phyloP scores from a whole-genome alignment of 2,888 invertebrate species.

The Eristalis tenax region DNA sequence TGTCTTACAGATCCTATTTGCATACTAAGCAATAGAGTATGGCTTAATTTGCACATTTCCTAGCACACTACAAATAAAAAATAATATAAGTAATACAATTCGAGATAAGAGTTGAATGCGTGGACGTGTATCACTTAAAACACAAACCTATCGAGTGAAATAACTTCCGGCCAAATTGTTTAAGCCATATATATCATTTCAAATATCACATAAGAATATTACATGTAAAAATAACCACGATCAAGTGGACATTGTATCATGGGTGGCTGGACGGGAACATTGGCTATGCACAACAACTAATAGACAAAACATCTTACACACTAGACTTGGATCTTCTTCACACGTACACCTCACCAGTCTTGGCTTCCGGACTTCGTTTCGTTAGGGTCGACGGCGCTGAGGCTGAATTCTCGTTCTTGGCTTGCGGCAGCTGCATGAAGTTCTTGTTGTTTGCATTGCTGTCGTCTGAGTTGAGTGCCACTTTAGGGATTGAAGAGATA shows the following conservation, averaged over 20 bases:
- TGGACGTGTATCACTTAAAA: slow-evolving; percentile 25
- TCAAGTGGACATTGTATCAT: slow-evolving; percentile 3
- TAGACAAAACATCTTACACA: slow-evolving; percentile 2
- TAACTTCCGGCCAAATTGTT: slow-evolving; percentile 39
- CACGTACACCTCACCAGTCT: slow-evolving; percentile 81
- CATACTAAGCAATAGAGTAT: slow-evolving; percentile 38
- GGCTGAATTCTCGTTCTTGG: slow-evolving; percentile 63
- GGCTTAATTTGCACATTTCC: slow-evolving; percentile 41
- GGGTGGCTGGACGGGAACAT: not conserved
- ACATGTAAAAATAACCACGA: slow-evolving; percentile 41
- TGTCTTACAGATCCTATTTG: slow-evolving; percentile 37
- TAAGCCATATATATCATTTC: slow-evolving; percentile 35
- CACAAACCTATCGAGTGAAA: slow-evolving; percentile 13
- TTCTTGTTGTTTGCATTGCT: slow-evolving; percentile 8
- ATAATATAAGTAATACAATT: slow-evolving; percentile 21
- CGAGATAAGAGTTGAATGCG: slow-evolving; percentile 41
- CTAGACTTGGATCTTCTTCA: slow-evolving; percentile 61
- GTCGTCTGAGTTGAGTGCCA: slow-evolving; percentile 2
- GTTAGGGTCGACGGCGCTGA: slow-evolving; percentile 80
- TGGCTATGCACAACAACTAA: slow-evolving; percentile 31
- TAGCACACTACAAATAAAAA: slow-evolving; percentile 29
- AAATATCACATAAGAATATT: slow-evolving; percentile 67
- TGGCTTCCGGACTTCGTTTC: slow-evolving; percentile 78
- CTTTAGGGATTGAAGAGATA: slow-evolving; percentile 45
- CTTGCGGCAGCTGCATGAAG: slow-evolving; percentile 38